phyloP scores from a whole-genome alignment of 2,797 vertebrate genomes.

The Chanos chanos region DNA sequence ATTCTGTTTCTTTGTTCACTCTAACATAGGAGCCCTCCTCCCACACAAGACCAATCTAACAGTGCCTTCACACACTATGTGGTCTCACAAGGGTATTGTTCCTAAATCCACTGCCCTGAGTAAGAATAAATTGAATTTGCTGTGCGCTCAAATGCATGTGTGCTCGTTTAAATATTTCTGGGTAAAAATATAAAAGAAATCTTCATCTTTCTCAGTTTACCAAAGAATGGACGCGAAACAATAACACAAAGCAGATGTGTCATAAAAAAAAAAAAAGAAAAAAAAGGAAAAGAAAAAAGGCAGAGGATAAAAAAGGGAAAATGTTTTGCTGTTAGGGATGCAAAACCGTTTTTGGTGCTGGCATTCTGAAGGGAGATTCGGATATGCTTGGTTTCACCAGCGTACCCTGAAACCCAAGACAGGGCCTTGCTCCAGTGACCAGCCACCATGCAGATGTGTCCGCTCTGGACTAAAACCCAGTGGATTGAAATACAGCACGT shows the following conservation, averaged over 20 bases:
- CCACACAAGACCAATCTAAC: no score
- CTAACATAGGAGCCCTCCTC: no score
- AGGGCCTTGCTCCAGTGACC: constrained; percentile 5
- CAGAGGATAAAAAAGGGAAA: constrained; percentile 6
- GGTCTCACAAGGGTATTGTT: not conserved
- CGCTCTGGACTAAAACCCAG: not conserved
- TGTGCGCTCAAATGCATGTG: not conserved
- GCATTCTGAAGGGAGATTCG: constrained; percentile 6
- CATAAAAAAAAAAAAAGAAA: constrained; percentile 7
- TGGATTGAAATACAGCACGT: constrained; percentile 35
- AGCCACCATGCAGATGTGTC: not conserved
- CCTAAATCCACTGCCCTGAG: no score
- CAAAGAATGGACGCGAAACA: no score
- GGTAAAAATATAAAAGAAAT: no score
- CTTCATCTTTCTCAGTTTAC: no score
- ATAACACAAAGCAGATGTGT: no score
- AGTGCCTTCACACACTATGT: no score
- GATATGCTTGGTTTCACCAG: constrained; percentile 20
- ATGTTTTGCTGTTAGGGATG: constrained; percentile 2
- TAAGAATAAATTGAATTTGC: not conserved
- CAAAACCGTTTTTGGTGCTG: constrained; percentile 1
- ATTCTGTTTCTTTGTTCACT: no score
- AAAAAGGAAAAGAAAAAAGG: constrained; percentile 22
- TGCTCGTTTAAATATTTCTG: not conserved
- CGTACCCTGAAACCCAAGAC: not conserved